These are phyloP conservation scores for Lithobates pipiens DNA, from an alignment of 2,797 vertebrate species.

Conservation along the genomic window DNA sequence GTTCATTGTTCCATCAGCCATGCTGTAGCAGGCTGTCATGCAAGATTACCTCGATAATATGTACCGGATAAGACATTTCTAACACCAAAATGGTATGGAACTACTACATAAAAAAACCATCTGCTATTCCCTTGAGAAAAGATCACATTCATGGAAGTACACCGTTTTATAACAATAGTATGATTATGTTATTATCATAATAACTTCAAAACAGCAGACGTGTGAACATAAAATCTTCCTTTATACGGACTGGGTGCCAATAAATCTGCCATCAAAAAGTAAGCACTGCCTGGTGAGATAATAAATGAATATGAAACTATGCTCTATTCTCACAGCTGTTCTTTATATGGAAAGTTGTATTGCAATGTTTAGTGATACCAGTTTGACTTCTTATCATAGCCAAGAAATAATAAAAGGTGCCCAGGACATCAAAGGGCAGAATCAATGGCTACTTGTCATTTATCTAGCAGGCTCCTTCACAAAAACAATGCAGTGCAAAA, in stretches of 20 bases:
- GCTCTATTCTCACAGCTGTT: constrained; percentile 21
- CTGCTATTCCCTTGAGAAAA: constrained; percentile 54
- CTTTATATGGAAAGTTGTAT: constrained; percentile 6
- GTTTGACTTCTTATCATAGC: neutral
- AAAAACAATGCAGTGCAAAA: too few species aligned
- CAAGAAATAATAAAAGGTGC: neutral
- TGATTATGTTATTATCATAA: constrained; percentile 59
- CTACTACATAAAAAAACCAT: constrained; percentile 35
- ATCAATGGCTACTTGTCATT: neutral
- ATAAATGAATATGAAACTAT: constrained; percentile 39
- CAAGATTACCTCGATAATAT: constrained; percentile 51
- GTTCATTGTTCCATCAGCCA: constrained; percentile 30
- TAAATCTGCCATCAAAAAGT: constrained; percentile 56
- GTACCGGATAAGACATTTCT: constrained; percentile 40
- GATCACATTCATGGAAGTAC: constrained; percentile 38
- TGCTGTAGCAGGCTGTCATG: constrained; percentile 38
- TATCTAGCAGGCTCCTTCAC: neutral
- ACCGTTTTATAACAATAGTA: constrained; percentile 51
- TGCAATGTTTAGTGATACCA: neutral
- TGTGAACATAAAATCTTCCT: constrained; percentile 35
- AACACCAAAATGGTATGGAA: constrained; percentile 37
- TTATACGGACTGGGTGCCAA: constrained; percentile 36
- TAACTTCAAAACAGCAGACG: constrained; percentile 44
- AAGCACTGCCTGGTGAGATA: constrained; percentile 32
- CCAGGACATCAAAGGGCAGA: neutral